These are phyloP conservation scores for Paelopatides confundens DNA, from an alignment of 53 echinoderm and acorn worm species.

Conservation along the genomic window DNA sequence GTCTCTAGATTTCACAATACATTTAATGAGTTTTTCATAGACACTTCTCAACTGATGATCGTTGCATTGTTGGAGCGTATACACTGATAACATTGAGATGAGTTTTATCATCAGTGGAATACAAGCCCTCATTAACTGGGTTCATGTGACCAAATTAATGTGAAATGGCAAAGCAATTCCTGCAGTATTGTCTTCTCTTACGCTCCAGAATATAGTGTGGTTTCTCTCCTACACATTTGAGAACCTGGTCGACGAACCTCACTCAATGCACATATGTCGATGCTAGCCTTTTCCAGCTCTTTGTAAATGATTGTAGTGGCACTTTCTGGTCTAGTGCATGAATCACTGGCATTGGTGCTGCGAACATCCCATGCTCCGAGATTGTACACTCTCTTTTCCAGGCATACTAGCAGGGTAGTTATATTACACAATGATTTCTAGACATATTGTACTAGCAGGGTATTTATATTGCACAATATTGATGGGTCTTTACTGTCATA, in stretches of 20 bases:
- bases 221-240: neutral
- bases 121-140: conserved; percentile 4
- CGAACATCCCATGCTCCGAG: too few relatives aligned
- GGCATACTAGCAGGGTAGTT: too few relatives aligned
- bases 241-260: neutral
- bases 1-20: neutral
- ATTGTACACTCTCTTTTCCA: too few relatives aligned
- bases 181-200: neutral
- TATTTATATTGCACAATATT: too few relatives aligned
- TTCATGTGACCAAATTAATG: neutral
- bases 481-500: too few relatives aligned
- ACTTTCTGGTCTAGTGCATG: too few relatives aligned
- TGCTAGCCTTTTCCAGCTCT: conserved; percentile 16
- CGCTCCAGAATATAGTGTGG: conserved; percentile 28
- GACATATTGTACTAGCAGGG: too few relatives aligned
- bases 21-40: conserved; percentile 29
- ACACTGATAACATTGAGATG: neutral
- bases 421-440: too few relatives aligned
- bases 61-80: conserved; percentile 23
- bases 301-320: neutral
- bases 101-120: neutral
- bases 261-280: conserved; percentile 32
- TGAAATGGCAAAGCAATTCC: conserved; percentile 12
- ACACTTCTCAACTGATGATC: conserved; percentile 29
- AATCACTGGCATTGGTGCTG: too few relatives aligned